These are phyloP conservation scores for Phoxinus dragarum DNA, from an alignment of 2,797 vertebrate genomes.

Conservation along the genomic window DNA sequence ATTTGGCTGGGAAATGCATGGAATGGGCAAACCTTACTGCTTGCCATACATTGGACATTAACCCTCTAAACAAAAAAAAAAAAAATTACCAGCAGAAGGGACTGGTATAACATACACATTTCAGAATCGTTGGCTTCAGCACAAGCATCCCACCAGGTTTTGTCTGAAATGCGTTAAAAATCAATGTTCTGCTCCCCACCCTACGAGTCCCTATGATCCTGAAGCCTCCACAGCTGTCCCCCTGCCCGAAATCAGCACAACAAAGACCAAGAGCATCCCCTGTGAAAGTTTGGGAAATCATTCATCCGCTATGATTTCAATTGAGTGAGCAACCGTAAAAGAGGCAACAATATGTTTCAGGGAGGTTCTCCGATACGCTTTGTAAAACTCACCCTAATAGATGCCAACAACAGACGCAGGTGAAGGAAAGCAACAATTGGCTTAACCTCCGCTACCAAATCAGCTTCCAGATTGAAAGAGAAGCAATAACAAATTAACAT, in stretches of 20 bases:
- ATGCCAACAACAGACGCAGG: not conserved
- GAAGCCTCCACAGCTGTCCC: conserved; percentile 60
- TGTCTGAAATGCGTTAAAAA: conserved; percentile 47
- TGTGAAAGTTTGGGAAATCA: conserved; percentile 40
- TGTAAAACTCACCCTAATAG: conserved; percentile 5
- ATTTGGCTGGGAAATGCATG: conserved; percentile 48
- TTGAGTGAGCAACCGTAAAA: conserved; percentile 25
- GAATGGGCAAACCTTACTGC: conserved; percentile 46
- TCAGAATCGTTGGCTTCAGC: not conserved
- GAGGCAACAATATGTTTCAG: conserved; percentile 24
- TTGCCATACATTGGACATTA: conserved; percentile 16
- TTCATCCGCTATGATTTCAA: conserved; percentile 17
- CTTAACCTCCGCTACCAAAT: not conserved
- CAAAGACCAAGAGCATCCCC: conserved; percentile 53
- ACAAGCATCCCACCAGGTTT: conserved; percentile 18
- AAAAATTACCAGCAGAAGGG: conserved; percentile 11
- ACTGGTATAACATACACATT: conserved; percentile 4
- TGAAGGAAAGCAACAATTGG: not conserved
- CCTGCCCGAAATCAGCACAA: conserved; percentile 55
- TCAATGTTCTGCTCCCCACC: conserved; percentile 49
- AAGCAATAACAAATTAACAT: not conserved
- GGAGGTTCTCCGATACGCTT: not conserved
- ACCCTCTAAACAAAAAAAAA: not conserved
- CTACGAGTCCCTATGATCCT: conserved; percentile 38
- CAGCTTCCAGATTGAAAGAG: conserved; percentile 7